Conservation (phyloP, 1,140 invertebrate species). For the Atta texana region DNA sequence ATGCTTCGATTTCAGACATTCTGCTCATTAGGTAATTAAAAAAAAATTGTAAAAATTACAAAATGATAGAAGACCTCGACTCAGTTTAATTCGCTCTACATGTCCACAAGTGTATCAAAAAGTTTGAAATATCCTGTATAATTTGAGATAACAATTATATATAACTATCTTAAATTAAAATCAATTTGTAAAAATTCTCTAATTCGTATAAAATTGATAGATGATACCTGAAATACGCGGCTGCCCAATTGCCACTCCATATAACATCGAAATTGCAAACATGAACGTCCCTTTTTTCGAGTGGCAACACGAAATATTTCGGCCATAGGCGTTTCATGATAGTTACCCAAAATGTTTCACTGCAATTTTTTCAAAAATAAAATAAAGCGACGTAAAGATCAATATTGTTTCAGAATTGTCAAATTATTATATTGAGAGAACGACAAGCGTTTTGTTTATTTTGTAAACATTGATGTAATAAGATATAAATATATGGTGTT, state of each 20-base stretch:
- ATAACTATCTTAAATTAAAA: not conserved
- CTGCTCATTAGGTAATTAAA: too few species aligned
- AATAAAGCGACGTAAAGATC: not conserved
- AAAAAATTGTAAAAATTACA: too few species aligned
- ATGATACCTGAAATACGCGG: constrained; percentile 89
- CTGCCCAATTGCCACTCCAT: constrained; percentile 90
- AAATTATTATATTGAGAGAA: not conserved
- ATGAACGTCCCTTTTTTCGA: constrained; percentile 92
- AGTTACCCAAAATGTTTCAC: constrained; percentile 91
- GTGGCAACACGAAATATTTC: constrained; percentile 90
- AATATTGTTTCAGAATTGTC: not conserved
- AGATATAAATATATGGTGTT: not conserved
- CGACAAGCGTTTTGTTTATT: not conserved
- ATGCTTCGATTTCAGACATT: too few species aligned
- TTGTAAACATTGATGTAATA: not conserved
- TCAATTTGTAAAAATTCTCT: not conserved
- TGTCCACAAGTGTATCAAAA: too few species aligned
- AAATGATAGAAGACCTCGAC: not conserved
- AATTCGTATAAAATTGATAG: not conserved
- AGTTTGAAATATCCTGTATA: not conserved
- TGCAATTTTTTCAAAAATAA: constrained; percentile 71
- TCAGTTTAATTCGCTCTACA: too few species aligned
- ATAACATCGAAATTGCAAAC: constrained; percentile 93
- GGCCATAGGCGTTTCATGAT: constrained; percentile 92
- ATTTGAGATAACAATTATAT: not conserved